These are phyloP conservation scores for Myopa tessellatipennis DNA, from an alignment of 2,888 invertebrate genomes.

Conservation along the genomic window DNA sequence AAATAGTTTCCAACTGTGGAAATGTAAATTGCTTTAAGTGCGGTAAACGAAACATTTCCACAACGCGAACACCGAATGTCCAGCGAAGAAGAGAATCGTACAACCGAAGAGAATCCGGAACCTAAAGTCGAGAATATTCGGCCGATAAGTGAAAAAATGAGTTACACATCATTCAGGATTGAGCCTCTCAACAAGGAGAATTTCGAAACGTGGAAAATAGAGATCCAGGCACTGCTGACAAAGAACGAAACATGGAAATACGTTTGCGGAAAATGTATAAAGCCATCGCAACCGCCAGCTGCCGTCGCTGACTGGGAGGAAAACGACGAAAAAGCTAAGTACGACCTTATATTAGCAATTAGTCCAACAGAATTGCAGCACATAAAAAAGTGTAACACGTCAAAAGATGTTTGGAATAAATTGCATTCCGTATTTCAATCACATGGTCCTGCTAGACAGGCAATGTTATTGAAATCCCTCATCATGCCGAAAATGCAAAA, in stretches of 20 bases:
- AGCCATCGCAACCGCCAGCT: slow-evolving; percentile 12
- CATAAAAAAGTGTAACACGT: slow-evolving; percentile 41
- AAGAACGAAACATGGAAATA: slow-evolving; percentile 40
- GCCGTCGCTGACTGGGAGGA: slow-evolving; percentile 20
- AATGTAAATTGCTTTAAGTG: neutral
- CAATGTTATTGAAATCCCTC: slow-evolving; percentile 39
- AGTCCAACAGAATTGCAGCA: slow-evolving; percentile 38
- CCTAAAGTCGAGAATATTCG: neutral
- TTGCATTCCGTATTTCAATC: slow-evolving; percentile 37
- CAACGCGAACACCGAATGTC: neutral
- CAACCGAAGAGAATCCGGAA: neutral
- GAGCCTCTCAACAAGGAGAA: slow-evolving; percentile 12
- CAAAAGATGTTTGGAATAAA: slow-evolving; percentile 37
- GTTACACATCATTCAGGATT: slow-evolving; percentile 2
- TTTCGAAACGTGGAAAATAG: slow-evolving; percentile 28
- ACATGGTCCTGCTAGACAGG: slow-evolving; percentile 35
- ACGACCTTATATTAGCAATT: slow-evolving; percentile 39
- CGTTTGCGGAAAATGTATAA: slow-evolving; percentile 24
- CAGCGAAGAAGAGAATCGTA: neutral
- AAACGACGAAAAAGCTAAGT: slow-evolving; percentile 39
- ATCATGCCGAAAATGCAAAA: slow-evolving; percentile 41
- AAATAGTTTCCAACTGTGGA: neutral
- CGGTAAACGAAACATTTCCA: neutral
- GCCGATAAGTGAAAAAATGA: slow-evolving; percentile 4
- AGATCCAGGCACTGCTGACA: slow-evolving; percentile 4